These are phyloP conservation scores for Neopelma chrysocephalum DNA, from an alignment of 2,797 vertebrate genomes.

Conservation along the genomic window DNA sequence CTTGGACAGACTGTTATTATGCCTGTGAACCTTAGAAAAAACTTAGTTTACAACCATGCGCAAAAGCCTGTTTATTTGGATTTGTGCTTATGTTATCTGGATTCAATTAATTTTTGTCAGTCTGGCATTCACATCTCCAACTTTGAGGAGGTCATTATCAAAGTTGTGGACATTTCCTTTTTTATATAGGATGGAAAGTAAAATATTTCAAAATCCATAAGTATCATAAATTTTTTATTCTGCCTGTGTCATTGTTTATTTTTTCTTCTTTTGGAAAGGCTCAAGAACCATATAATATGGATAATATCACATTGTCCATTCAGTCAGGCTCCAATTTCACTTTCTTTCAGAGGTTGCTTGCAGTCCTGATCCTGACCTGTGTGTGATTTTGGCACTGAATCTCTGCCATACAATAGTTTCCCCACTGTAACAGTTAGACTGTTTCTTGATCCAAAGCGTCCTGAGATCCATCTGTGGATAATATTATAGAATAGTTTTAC, in stretches of 20 bases:
- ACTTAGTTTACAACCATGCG: accelerated
- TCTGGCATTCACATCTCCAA: neutral
- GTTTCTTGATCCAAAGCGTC: neutral
- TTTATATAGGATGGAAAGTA: neutral
- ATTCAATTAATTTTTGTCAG: neutral
- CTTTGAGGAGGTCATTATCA: neutral
- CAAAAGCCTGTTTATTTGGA: neutral
- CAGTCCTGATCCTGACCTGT: neutral
- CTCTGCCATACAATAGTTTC: neutral
- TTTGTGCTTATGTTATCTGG: neutral
- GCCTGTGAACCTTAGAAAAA: neutral
- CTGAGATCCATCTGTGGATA: neutral
- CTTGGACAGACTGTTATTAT: neutral
- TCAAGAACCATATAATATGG: neutral
- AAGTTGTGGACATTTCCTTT: neutral
- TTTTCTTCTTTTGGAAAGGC: neutral
- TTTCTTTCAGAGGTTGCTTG: neutral
- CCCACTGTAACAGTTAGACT: neutral
- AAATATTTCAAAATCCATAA: neutral
- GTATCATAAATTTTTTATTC: neutral
- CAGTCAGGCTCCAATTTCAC: neutral
- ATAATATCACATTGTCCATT: neutral
- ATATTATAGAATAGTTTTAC: neutral
- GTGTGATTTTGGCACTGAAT: neutral
- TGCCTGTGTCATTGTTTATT: neutral